Evolutionary conservation across 2,888 invertebrate genomes (phyloP).

Genomic region (Ichneumoninae sp.): DNA sequence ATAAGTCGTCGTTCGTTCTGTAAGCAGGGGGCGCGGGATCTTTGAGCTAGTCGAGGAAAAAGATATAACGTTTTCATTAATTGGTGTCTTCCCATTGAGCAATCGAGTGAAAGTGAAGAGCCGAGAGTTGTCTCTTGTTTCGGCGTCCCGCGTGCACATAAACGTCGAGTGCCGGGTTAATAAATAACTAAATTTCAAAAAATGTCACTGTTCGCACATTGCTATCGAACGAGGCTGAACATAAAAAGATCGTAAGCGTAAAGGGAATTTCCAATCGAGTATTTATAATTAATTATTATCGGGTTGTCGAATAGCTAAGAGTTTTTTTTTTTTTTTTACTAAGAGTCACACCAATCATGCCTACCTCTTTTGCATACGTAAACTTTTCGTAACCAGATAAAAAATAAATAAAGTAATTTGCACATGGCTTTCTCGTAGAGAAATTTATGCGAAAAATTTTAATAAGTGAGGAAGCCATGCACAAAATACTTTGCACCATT

Average conservation of each 20-base stretch:
- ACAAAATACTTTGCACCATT: too few relatives aligned
- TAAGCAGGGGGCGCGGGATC: constrained; percentile 6
- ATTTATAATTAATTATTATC: too few relatives aligned
- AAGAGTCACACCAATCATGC: not conserved
- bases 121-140: not conserved
- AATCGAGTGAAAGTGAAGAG: constrained; percentile 58
- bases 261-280: too few relatives aligned
- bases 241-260: not conserved
- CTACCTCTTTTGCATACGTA: not conserved
- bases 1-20: constrained; percentile 30
- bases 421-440: too few relatives aligned
- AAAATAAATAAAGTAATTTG: too few relatives aligned
- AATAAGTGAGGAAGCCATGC: too few relatives aligned
- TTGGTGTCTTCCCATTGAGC: constrained; percentile 55
- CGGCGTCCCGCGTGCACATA: not conserved
- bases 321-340: too few relatives aligned
- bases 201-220: not conserved
- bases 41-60: constrained; percentile 3
- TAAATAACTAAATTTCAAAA: not conserved
- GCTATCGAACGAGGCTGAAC: not conserved
- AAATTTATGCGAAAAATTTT: too few relatives aligned
- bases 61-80: constrained; percentile 41
- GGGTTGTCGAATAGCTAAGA: too few relatives aligned
- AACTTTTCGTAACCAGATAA: not conserved
- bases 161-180: not conserved